Evolutionary conservation across 1,140 invertebrate species (phyloP).

Genomic region (Lucilia cuprina): DNA sequence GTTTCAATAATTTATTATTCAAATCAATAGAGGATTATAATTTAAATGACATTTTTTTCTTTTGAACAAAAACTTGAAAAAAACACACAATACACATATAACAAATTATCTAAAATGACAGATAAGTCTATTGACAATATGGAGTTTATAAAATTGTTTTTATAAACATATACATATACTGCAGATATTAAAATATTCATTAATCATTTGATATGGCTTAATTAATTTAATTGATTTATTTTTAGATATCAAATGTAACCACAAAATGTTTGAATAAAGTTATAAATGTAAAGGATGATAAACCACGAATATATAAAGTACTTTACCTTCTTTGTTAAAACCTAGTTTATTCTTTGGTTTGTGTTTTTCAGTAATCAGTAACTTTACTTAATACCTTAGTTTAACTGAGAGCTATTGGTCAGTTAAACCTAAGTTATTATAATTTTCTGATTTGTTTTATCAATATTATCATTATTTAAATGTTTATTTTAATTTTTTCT

Average conservation of each 20-base stretch:
- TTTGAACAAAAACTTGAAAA: background rate
- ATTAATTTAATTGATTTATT: conserved; percentile 35
- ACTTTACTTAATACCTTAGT: too few species aligned
- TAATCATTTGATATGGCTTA: conserved; percentile 34
- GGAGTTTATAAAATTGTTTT: background rate
- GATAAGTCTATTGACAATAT: background rate
- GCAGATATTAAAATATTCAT: conserved; percentile 11
- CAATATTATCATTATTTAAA: too few species aligned
- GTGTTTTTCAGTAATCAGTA: too few species aligned
- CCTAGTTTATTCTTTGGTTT: too few species aligned
- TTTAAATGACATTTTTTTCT: background rate
- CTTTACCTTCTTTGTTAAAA: too few species aligned
- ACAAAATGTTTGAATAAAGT: too few species aligned
- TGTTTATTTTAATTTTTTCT: too few species aligned
- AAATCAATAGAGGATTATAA: background rate
- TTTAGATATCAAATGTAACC: background rate
- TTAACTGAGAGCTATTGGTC: too few species aligned
- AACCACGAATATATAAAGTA: too few species aligned
- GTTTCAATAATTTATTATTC: background rate
- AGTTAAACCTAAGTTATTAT: too few species aligned
- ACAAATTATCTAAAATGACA: conserved; percentile 8
- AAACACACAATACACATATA: background rate
- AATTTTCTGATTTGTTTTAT: too few species aligned
- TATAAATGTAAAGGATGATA: too few species aligned
- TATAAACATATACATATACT: background rate